Percentiles rank a stretch among this genome's conserved stretches.
Evolutionary conservation across 2,113 vertebrate genomes (phyloP).

Genomic region (Ophiodon elongatus): DNA sequence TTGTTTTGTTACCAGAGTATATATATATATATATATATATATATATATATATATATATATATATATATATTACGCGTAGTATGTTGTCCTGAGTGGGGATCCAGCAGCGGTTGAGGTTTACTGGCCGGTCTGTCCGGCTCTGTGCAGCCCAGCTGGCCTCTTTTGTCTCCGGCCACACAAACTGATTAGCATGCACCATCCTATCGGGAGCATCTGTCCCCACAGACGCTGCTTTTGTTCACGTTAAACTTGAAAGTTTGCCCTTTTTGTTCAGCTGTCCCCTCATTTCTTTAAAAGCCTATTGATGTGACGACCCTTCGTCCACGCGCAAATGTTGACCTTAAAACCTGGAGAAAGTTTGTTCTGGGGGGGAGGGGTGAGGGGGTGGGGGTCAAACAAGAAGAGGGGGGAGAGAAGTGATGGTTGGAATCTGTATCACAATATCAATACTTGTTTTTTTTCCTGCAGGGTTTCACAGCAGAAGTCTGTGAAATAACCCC

Average conservation of each 20-base stretch:
- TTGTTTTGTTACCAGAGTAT: neutral
- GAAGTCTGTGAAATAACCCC: neutral
- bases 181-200: conserved; percentile 71
- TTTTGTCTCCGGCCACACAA: conserved; percentile 61
- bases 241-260: conserved; percentile 36
- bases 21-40: too few species aligned
- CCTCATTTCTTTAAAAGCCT: neutral
- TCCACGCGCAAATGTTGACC: conserved; percentile 1
- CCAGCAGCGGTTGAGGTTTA: conserved; percentile 1
- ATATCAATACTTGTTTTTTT: neutral
- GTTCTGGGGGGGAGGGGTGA: neutral
- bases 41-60: too few species aligned
- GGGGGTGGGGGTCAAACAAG: too few species aligned
- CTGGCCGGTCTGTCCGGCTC: conserved; percentile 26
- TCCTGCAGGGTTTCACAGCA: neutral
- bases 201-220: conserved; percentile 69
- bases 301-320: neutral
- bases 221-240: conserved; percentile 67
- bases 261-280: conserved; percentile 49
- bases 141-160: conserved; percentile 63
- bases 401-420: neutral
- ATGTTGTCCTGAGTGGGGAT: neutral
- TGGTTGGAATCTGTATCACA: neutral
- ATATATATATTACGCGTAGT: too few species aligned
- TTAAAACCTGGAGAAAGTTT: neutral